Evolutionary conservation across 2,888 invertebrate species (phyloP).

Genomic region (Melikaiella ostensackeni): DNA sequence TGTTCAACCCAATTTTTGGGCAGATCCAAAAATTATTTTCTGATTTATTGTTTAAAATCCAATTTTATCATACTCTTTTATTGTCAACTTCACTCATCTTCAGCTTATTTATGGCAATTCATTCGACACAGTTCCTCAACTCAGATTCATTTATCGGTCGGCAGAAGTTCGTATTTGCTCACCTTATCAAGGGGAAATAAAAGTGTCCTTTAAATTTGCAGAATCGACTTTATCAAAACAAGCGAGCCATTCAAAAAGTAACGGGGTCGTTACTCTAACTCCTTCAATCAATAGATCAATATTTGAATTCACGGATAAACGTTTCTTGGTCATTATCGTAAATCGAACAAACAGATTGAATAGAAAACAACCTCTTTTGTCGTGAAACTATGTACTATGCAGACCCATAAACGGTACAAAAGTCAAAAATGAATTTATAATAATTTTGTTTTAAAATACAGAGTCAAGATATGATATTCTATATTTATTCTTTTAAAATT

Average conservation of each 20-base stretch:
- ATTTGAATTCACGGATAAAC: neutral
- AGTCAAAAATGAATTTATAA: no score
- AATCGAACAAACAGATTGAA: neutral
- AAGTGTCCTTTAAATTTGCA: neutral
- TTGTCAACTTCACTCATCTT: neutral
- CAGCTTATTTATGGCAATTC: neutral
- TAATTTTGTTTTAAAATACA: no score
- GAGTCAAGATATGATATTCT: no score
- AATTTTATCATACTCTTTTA: neutral
- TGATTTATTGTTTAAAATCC: no score
- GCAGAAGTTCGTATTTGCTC: neutral
- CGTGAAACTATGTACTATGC: neutral
- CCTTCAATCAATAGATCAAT: neutral
- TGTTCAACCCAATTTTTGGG: no score
- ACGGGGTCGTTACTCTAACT: neutral
- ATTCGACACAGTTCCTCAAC: neutral
- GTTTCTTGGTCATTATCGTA: neutral
- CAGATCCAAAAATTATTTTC: no score
- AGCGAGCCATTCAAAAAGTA: neutral
- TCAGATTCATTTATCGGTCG: neutral
- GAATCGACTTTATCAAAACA: neutral
- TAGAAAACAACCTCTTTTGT: neutral
- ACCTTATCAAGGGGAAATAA: neutral
- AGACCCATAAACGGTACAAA: neutral
- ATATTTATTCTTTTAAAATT: rapidly evolving